Evolutionary conservation across 2,113 vertebrate genomes (phyloP).

Genomic region (Tragelaphus strepsiceros): DNA sequence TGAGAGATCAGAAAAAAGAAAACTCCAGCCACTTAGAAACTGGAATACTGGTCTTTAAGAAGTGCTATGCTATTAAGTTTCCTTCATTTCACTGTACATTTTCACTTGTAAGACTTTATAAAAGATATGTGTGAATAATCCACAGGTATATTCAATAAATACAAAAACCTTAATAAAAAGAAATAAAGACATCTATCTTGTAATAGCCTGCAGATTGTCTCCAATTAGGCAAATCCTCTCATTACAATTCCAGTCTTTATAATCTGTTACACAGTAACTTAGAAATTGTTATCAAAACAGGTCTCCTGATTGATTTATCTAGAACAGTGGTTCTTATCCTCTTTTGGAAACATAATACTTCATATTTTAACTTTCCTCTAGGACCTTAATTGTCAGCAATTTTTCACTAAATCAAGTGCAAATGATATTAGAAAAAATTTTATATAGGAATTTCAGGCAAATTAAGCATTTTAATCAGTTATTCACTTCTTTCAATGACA

Average conservation of each 20-base stretch:
- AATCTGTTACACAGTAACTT: conserved; percentile 29
- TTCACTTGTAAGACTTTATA: neutral
- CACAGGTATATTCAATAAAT: neutral
- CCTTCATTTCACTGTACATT: neutral
- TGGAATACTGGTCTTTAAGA: neutral
- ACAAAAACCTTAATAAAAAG: neutral
- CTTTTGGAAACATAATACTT: conserved; percentile 35
- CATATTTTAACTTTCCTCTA: conserved; percentile 50
- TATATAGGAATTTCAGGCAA: neutral
- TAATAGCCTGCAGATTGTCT: conserved; percentile 59
- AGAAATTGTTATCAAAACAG: conserved; percentile 49
- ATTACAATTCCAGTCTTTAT: conserved; percentile 56
- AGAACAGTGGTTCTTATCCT: conserved; percentile 55
- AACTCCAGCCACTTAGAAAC: neutral
- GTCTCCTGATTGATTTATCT: conserved; percentile 59
- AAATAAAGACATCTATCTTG: conserved; percentile 47
- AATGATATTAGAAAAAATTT: neutral
- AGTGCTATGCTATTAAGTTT: neutral
- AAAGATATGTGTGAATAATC: neutral
- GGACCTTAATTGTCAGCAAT: conserved; percentile 51
- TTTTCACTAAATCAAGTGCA: conserved; percentile 43
- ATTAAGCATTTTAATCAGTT: conserved; percentile 47
- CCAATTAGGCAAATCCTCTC: conserved; percentile 49
- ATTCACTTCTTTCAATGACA: conserved; percentile 15
- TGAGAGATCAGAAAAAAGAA: neutral